A percentile compares a stretch with the other conserved stretches of the same genome.
Evolutionary conservation across 2,113 vertebrate genomes (phyloP).

Genomic region (Todiramphus saurophagus): DNA sequence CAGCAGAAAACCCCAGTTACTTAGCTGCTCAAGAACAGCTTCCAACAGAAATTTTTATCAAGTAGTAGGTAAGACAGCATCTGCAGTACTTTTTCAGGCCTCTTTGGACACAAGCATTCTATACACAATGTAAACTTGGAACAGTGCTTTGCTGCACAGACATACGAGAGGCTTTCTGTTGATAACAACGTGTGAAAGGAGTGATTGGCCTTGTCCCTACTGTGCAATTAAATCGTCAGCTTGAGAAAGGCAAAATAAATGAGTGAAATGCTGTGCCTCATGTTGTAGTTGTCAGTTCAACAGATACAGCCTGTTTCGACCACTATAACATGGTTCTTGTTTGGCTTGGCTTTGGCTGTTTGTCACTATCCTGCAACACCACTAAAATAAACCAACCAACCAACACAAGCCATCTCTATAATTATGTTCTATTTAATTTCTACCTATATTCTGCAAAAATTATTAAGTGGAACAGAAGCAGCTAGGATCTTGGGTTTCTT

Average conservation of each 20-base stretch:
- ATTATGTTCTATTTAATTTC: not conserved
- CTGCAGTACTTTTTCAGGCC: not conserved
- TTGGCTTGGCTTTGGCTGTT: not conserved
- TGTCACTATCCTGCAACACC: not conserved
- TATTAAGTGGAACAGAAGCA: not conserved
- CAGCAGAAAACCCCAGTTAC: not conserved
- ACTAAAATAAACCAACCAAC: not conserved
- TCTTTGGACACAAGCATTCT: not conserved
- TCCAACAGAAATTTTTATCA: not conserved
- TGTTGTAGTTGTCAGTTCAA: not conserved
- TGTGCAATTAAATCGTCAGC: not conserved
- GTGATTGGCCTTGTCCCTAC: not conserved
- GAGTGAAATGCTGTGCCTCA: not conserved
- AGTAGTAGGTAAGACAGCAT: not conserved
- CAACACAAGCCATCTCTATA: not conserved
- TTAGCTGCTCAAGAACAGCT: not conserved
- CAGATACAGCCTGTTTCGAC: not conserved
- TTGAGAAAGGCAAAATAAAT: not conserved
- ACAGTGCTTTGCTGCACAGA: not conserved
- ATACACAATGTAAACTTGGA: not conserved
- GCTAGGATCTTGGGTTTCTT: not conserved
- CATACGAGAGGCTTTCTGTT: not conserved
- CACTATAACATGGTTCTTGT: not conserved
- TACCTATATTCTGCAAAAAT: not conserved
- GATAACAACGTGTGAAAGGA: not conserved